phyloP scores from a whole-genome alignment of 2,888 invertebrate genomes.

The Nebria salina region DNA sequence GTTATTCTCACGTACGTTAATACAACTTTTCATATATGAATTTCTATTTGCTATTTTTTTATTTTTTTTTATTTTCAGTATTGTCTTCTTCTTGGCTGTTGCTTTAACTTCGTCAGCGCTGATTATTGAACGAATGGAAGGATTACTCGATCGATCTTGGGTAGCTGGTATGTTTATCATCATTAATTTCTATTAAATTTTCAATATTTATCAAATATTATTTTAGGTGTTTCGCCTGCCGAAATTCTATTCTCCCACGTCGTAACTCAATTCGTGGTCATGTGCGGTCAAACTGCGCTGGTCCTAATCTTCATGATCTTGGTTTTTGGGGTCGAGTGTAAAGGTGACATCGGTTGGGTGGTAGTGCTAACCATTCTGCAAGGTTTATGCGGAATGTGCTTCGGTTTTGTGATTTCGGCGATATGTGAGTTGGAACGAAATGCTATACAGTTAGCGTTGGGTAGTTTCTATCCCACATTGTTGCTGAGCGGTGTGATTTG shows the following conservation, averaged over 20 bases:
- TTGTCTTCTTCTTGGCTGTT: conserved; percentile 96
- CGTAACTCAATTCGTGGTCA: conserved; percentile 92
- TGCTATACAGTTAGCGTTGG: conserved; percentile 91
- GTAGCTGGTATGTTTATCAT: conserved; percentile 73
- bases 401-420: conserved; percentile 93
- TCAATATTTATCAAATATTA: conserved; percentile 10
- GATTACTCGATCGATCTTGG: conserved; percentile 90
- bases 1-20: conserved; percentile 87
- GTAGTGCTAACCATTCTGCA: conserved; percentile 87
- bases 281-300: conserved; percentile 92
- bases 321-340: conserved; percentile 89
- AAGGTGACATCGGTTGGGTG: conserved; percentile 87
- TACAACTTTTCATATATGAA: neutral
- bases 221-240: conserved; percentile 82
- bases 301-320: conserved; percentile 92
- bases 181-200: neutral
- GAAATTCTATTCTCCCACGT: conserved; percentile 95
- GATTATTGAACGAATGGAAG: conserved; percentile 91
- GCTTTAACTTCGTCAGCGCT: conserved; percentile 92
- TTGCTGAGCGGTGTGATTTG: conserved; percentile 94
- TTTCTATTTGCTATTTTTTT: neutral
- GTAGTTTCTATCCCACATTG: conserved; percentile 94
- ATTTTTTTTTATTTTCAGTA: conserved; percentile 70
- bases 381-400: conserved; percentile 95
- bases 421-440: conserved; percentile 91